A percentile compares a stretch with the other conserved stretches of the same genome.
phyloP scores from a whole-genome alignment of 2,888 invertebrate genomes.

The Dryadula phaetusa region DNA sequence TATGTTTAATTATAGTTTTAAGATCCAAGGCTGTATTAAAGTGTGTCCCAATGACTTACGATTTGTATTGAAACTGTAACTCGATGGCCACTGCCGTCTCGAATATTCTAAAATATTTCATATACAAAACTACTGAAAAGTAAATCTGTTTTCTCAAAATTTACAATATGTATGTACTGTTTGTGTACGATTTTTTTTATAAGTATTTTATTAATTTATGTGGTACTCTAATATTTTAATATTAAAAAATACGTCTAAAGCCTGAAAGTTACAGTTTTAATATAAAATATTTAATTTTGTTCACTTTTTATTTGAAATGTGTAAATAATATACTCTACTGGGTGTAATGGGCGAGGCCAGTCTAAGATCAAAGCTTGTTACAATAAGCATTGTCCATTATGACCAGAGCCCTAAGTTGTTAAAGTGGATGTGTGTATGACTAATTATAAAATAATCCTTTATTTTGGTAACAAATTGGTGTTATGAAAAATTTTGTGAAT shows the following conservation, averaged over 20 bases:
- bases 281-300: slow-evolving; percentile 36
- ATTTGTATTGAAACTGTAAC: slow-evolving; percentile 41
- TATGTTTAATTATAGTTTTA: slow-evolving; percentile 77
- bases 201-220: background rate
- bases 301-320: slow-evolving; percentile 51
- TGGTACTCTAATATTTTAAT: background rate
- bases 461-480: slow-evolving; percentile 84
- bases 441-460: slow-evolving; percentile 80
- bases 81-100: slow-evolving; percentile 4
- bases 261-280: slow-evolving; percentile 35
- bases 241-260: background rate
- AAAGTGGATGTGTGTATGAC: slow-evolving; percentile 76
- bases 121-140: background rate
- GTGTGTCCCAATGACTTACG: slow-evolving; percentile 55
- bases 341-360: slow-evolving; percentile 62
- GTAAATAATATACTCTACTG: slow-evolving; percentile 68
- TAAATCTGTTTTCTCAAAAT: background rate
- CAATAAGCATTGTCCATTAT: slow-evolving; percentile 60
- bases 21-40: slow-evolving; percentile 83
- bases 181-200: slow-evolving; percentile 15
- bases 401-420: slow-evolving; percentile 72
- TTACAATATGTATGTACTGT: slow-evolving; percentile 1
- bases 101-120: slow-evolving; percentile 16
- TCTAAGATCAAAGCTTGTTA: slow-evolving; percentile 52
- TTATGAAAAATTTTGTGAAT: slow-evolving; percentile 82